phyloP scores from a whole-genome alignment of 2,888 invertebrate genomes.

The Hermaeophaga mercurialis region DNA sequence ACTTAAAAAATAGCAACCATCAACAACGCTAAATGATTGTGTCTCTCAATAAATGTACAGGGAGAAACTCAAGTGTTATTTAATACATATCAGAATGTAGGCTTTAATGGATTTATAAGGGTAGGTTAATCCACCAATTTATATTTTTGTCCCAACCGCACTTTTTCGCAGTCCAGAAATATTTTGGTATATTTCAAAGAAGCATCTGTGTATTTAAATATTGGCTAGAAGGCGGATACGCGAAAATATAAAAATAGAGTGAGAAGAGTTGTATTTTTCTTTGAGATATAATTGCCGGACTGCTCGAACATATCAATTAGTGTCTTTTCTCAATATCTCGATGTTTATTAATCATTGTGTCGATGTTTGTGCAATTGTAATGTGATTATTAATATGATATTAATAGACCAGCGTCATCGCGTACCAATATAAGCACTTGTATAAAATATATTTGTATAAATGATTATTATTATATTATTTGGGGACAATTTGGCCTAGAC shows the following conservation, averaged over 20 bases:
- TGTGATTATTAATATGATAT: slow-evolving; percentile 24
- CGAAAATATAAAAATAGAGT: too few species aligned
- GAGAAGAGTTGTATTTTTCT: too few species aligned
- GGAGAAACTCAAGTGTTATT: slow-evolving; percentile 25
- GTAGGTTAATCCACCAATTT: slow-evolving; percentile 42
- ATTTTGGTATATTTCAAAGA: slow-evolving; percentile 28
- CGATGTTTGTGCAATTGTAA: slow-evolving; percentile 22
- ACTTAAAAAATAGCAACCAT: slow-evolving; percentile 23
- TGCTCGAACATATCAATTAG: not conserved
- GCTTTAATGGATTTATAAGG: slow-evolving; percentile 21
- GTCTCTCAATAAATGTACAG: slow-evolving; percentile 46
- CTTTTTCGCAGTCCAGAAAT: slow-evolving; percentile 19
- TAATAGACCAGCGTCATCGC: slow-evolving; percentile 34
- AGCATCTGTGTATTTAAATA: too few species aligned
- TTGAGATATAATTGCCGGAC: slow-evolving; percentile 3
- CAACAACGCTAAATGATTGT: slow-evolving; percentile 48
- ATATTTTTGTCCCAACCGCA: slow-evolving; percentile 44
- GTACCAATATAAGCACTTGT: slow-evolving; percentile 35
- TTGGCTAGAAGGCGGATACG: too few species aligned
- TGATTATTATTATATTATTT: slow-evolving; percentile 26
- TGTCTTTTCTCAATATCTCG: slow-evolving; percentile 42
- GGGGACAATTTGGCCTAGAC: slow-evolving; percentile 48
- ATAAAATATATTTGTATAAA: too few species aligned
- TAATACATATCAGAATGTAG: slow-evolving; percentile 48
- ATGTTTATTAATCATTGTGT: slow-evolving; percentile 34